Percentiles rank a stretch among this genome's conserved stretches.
These are phyloP conservation scores for Talpa occidentalis DNA, from an alignment of 2,113 vertebrate species.

Conservation along the genomic window DNA sequence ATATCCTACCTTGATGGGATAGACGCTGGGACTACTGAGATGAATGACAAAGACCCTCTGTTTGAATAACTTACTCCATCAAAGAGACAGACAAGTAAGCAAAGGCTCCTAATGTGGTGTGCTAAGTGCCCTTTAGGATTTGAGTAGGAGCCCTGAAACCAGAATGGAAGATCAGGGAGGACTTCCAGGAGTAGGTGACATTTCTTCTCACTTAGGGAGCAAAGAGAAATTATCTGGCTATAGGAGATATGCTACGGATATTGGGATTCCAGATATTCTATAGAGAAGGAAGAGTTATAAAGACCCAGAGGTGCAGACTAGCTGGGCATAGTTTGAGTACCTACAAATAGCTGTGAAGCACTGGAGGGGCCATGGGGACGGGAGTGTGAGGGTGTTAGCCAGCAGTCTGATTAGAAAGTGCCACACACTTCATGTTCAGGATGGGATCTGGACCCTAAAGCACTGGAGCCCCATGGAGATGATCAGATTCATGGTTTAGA, in stretches of 20 bases:
- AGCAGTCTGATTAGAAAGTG: neutral
- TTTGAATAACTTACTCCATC: neutral
- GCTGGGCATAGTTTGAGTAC: neutral
- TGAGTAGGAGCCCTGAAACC: neutral
- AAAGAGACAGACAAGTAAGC: neutral
- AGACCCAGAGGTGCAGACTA: neutral
- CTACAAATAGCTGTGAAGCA: neutral
- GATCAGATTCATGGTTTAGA: conserved; percentile 21
- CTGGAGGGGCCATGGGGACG: too few species aligned
- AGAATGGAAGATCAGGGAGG: neutral
- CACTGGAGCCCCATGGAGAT: neutral
- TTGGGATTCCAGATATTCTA: neutral
- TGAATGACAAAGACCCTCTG: neutral
- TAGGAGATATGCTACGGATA: neutral
- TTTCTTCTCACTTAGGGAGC: neutral
- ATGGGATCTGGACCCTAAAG: neutral
- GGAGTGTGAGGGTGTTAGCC: neutral
- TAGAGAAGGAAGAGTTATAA: neutral
- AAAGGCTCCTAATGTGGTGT: neutral
- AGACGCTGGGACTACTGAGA: too few species aligned
- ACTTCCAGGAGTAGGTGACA: neutral
- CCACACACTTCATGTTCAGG: neutral
- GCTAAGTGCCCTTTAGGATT: too few species aligned
- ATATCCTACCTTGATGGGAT: neutral
- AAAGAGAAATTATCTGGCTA: neutral